Percentiles rank a stretch among this genome's conserved stretches.
Evolutionary conservation across 2,888 invertebrate genomes (phyloP).

Genomic region (Leptothorax acervorum): DNA sequence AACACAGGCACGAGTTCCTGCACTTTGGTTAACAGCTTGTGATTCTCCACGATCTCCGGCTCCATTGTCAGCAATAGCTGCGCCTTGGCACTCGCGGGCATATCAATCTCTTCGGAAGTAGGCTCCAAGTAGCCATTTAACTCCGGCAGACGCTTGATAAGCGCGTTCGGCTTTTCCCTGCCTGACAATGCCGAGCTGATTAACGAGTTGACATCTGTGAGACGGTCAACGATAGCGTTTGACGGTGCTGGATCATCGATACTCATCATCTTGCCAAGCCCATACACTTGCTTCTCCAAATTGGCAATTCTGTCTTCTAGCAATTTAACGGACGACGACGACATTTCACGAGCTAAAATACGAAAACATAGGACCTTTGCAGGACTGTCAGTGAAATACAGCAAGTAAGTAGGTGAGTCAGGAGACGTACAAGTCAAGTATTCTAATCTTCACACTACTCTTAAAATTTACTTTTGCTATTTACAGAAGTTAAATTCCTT

Average conservation of each 20-base stretch:
- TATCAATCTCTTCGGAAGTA: conserved; percentile 84
- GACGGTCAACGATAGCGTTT: conserved; percentile 84
- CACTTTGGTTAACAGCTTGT: conserved; percentile 83
- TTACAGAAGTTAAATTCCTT: neutral
- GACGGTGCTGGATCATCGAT: conserved; percentile 78
- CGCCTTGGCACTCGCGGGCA: conserved; percentile 86
- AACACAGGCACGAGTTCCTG: conserved; percentile 84
- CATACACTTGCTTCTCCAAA: conserved; percentile 86
- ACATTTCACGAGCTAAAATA: conserved; percentile 63
- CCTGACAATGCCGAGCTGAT: conserved; percentile 86
- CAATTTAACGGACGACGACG: conserved; percentile 79
- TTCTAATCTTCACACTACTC: neutral
- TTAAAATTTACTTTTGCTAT: neutral
- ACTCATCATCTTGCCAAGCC: conserved; percentile 77
- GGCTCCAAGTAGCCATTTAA: conserved; percentile 86
- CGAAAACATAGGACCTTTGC: neutral
- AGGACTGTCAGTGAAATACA: neutral
- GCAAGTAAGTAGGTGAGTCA: neutral
- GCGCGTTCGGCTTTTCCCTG: conserved; percentile 85
- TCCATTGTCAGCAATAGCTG: conserved; percentile 86
- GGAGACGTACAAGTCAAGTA: neutral
- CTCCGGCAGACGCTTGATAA: conserved; percentile 85
- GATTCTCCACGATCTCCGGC: conserved; percentile 85
- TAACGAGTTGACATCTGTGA: conserved; percentile 86
- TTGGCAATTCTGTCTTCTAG: conserved; percentile 86